Conservation (phyloP, 2,888 invertebrate genomes). For the Scelioninae gen. 1 region DNA sequence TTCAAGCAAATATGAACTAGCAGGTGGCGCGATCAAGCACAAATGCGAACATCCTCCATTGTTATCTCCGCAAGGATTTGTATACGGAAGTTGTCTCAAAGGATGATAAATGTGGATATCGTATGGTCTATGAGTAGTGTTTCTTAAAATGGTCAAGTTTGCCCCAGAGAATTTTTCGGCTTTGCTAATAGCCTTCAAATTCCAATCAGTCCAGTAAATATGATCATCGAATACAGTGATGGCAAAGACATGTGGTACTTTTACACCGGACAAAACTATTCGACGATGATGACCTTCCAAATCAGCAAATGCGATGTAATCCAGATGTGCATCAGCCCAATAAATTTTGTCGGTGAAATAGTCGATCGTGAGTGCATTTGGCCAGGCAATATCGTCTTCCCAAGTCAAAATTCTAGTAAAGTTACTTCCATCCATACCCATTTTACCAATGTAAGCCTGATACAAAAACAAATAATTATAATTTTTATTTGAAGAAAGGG, state of each 20-base stretch:
- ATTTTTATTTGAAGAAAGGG: neutral
- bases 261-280: conserved; percentile 90
- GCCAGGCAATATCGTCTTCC: conserved; percentile 98
- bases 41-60: conserved; percentile 99
- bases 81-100: conserved; percentile 92
- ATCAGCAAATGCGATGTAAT: conserved; percentile 97
- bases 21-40: conserved; percentile 94
- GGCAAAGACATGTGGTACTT: conserved; percentile 98
- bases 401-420: conserved; percentile 94
- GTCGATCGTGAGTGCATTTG: conserved; percentile 98
- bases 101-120: conserved; percentile 97
- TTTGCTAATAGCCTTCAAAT: conserved; percentile 94
- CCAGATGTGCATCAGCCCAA: conserved; percentile 99
- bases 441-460: conserved; percentile 97
- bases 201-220: conserved; percentile 99
- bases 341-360: conserved; percentile 97
- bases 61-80: conserved; percentile 95
- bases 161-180: conserved; percentile 96
- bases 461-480: conserved; percentile 58
- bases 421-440: conserved; percentile 98
- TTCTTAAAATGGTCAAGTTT: conserved; percentile 90
- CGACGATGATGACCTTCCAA: conserved; percentile 95
- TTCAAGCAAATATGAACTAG: conserved; percentile 90
- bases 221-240: conserved; percentile 96
- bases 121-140: conserved; percentile 97